Conservation (phyloP, 2,113 vertebrate genomes). For the Protobothrops flavoviridis region DNA sequence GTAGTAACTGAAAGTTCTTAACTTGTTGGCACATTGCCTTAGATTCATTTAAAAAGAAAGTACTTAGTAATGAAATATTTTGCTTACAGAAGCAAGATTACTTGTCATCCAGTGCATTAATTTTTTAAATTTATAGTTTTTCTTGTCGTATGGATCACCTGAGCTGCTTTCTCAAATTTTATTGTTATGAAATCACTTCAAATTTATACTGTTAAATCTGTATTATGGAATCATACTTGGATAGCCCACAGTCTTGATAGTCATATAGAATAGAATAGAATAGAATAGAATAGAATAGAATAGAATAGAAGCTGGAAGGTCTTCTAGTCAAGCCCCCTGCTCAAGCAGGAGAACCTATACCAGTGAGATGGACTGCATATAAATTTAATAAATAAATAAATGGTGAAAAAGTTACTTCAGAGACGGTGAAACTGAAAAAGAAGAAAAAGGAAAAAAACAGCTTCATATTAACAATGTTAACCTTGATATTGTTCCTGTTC, state of each 20-base stretch:
- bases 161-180: background rate
- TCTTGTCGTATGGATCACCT: background rate
- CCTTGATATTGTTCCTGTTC: background rate
- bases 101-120: background rate
- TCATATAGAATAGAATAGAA: too few relatives aligned
- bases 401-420: background rate
- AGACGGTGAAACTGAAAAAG: background rate
- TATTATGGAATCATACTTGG: background rate
- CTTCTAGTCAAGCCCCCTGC: too few relatives aligned
- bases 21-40: background rate
- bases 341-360: too few relatives aligned
- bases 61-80: background rate
- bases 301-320: too few relatives aligned
- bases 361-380: background rate
- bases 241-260: background rate
- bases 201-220: background rate
- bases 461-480: background rate
- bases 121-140: conserved; percentile 9
- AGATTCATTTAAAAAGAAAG: background rate
- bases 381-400: background rate
- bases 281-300: too few relatives aligned
- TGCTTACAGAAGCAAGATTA: background rate
- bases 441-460: background rate
- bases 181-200: background rate
- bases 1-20: background rate